Base-by-base conservation (phyloP, 2,797 vertebrate genomes). In the Labroides dimidiatus region DNA sequence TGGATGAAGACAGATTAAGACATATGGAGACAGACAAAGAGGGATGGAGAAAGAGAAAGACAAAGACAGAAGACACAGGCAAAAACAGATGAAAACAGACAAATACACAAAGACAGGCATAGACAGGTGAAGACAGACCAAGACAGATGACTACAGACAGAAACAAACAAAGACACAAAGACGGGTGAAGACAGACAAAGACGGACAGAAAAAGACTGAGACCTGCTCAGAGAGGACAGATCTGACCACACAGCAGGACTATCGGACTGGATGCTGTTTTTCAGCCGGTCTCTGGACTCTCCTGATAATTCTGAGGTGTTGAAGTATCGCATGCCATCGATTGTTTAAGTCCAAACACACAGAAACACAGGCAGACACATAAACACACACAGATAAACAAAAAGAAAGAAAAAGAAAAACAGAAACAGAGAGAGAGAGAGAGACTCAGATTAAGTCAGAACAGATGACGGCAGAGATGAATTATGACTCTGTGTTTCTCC, bases 401-500 rank as follows among this genome's bases (percentile, higher is more conserved):
- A 33, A 4, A 33, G 4, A 33, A 4, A 33, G 4, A 33, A 4
- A 33, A 4, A 33, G 4, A 33, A 4, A 33, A 4, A 33, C 30
- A 33, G 4, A 33, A 4, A 33, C 30, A 33, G 5, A 33, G 84
- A n/a, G n/a, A n/a, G n/a, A n/a, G n/a, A n/a, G n/a, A n/a, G n/a
- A n/a, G n/a, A n/a, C 79, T 76, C 70, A 84, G 77, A 89, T 84
- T 88, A 88, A 88, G 72, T 74, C 72, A 57, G 71, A 85, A 56
- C 89, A 89, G 83, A 82, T 88, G 82, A 69, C 0, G 50, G 66
- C 20, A 14, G 82, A 10, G 80, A 65, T 78, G 85, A 86, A 50
- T 1, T 74, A 84, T 72, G 71, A 16, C 47, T 80, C 37, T 67
- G 54, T 50, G 71, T 62, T 70, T 69, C 23, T 48, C 64, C 58